Evolutionary conservation across 2,797 vertebrate genomes (phyloP).

Genomic region (Aselliscus stoliczkanus): DNA sequence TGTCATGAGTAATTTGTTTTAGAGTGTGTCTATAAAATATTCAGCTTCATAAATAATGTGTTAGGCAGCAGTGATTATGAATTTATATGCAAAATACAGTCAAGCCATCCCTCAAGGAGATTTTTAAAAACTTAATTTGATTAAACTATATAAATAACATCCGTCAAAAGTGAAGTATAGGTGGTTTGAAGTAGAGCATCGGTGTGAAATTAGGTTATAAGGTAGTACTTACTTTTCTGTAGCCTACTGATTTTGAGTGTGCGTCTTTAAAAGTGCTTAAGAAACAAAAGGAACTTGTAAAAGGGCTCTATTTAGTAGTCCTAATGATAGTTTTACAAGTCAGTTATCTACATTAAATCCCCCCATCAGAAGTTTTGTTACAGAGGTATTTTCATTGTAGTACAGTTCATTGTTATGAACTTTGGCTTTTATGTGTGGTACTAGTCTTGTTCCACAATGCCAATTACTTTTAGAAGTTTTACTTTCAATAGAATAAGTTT

Average conservation of each 20-base stretch:
- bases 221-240: not conserved
- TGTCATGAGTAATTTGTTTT: not conserved
- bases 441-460: not conserved
- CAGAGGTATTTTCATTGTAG: not conserved
- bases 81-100: not conserved
- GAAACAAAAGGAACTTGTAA: not conserved
- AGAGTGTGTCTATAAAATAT: not conserved
- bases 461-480: not conserved
- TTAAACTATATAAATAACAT: not conserved
- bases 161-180: not conserved
- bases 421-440: not conserved
- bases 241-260: not conserved
- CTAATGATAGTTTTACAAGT: not conserved
- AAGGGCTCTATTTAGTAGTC: not conserved
- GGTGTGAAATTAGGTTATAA: not conserved
- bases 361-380: not conserved
- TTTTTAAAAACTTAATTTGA: not conserved
- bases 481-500: slow-evolving; percentile 35
- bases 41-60: not conserved
- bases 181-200: not conserved
- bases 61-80: not conserved
- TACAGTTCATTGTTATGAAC: not conserved
- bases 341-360: not conserved
- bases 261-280: not conserved
- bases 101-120: not conserved